These are phyloP conservation scores for Syritta pipiens DNA, from an alignment of 2,888 invertebrate genomes.

Conservation along the genomic window DNA sequence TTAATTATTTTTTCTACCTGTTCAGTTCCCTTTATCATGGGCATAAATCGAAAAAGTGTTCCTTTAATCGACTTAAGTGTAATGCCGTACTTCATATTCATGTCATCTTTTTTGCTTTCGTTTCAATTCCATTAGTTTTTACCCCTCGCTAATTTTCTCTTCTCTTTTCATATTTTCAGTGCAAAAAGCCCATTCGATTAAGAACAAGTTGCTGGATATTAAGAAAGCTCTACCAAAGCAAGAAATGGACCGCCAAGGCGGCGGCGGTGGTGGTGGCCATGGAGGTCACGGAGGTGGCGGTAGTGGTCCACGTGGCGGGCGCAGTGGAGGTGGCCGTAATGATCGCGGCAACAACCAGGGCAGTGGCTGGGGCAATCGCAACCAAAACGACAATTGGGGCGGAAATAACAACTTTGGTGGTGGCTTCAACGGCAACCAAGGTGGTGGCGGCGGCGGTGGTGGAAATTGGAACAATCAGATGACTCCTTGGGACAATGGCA, in stretches of 20 bases:
- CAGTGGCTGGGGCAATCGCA: slow-evolving; percentile 73
- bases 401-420: slow-evolving; percentile 51
- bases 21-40: too few species aligned
- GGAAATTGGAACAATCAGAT: slow-evolving; percentile 77
- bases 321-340: slow-evolving; percentile 69
- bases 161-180: slow-evolving; percentile 79
- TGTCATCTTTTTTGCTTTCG: too few species aligned
- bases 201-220: slow-evolving; percentile 91
- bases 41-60: too few species aligned
- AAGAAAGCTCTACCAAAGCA: slow-evolving; percentile 95
- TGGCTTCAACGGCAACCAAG: slow-evolving; percentile 72
- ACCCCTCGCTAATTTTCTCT: not conserved
- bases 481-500: slow-evolving; percentile 73
- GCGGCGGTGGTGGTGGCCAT: slow-evolving; percentile 80
- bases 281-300: slow-evolving; percentile 79
- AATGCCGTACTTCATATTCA: too few species aligned
- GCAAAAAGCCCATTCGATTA: slow-evolving; percentile 89
- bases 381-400: slow-evolving; percentile 72
- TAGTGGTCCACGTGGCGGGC: slow-evolving; percentile 71
- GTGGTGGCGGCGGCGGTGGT: slow-evolving; percentile 61
- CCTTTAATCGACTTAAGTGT: too few species aligned
- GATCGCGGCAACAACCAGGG: slow-evolving; percentile 56
- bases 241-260: slow-evolving; percentile 85
- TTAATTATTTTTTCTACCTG: too few species aligned
- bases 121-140: too few species aligned